A percentile compares a stretch with the other conserved stretches of the same genome.
Evolutionary conservation across 2,888 invertebrate genomes (phyloP).

Genomic region (Cataglyphis albicans): DNA sequence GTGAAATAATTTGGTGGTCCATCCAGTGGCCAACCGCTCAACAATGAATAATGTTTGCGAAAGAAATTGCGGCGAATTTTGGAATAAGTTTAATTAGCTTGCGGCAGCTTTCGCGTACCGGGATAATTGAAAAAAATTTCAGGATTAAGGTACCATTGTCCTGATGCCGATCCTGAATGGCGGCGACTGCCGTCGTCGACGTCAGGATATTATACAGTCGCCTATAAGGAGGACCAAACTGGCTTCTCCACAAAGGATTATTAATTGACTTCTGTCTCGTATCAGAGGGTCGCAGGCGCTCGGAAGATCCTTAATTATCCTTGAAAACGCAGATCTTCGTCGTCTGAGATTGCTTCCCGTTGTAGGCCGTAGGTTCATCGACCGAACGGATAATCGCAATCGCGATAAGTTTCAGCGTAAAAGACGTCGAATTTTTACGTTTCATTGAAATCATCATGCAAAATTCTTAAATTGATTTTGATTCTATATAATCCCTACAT

Average conservation of each 20-base stretch:
- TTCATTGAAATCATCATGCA: not conserved
- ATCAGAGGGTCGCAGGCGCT: conserved; percentile 74
- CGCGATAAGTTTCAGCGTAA: conserved; percentile 29
- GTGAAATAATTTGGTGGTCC: conserved; percentile 53
- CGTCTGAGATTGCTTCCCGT: conserved; percentile 66
- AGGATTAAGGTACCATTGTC: conserved; percentile 75
- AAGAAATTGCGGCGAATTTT: conserved; percentile 76
- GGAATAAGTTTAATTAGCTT: conserved; percentile 77
- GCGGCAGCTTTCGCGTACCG: conserved; percentile 6
- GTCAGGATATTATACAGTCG: conserved; percentile 73
- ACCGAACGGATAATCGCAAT: conserved; percentile 34
- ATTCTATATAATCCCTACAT: not conserved
- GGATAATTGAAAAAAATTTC: conserved; percentile 77
- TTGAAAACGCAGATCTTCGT: conserved; percentile 74
- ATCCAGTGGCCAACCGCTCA: conserved; percentile 59
- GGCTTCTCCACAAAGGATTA: conserved; percentile 77
- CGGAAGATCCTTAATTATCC: conserved; percentile 76
- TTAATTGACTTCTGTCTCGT: conserved; percentile 78
- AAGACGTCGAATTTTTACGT: not conserved
- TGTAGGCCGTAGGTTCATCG: conserved; percentile 49
- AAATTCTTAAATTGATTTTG: not conserved
- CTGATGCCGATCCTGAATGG: conserved; percentile 72
- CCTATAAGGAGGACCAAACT: conserved; percentile 73
- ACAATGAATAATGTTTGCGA: conserved; percentile 77
- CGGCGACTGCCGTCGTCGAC: conserved; percentile 60